Conservation (phyloP, 2,797 vertebrate genomes). For the Brotogeris chrysoptera region DNA sequence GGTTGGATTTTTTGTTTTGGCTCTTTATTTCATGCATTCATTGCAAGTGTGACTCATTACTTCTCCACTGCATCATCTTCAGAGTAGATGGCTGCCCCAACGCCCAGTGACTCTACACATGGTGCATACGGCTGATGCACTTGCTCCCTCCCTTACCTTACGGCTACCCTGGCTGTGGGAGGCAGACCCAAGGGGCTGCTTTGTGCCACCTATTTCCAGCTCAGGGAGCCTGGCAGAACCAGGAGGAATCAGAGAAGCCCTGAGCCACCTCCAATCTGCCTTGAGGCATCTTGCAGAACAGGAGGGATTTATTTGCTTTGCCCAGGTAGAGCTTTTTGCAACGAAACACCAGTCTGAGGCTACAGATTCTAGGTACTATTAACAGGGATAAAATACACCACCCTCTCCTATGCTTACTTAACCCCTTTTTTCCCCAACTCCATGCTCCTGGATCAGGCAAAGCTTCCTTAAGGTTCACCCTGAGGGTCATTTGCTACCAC, state of each 20-base stretch:
- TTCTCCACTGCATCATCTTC: neutral
- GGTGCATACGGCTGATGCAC: neutral
- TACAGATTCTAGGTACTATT: neutral
- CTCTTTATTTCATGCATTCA: neutral
- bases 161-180: neutral
- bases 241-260: neutral
- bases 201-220: neutral
- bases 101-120: fast-evolving
- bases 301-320: neutral
- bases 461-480: neutral
- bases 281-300: neutral
- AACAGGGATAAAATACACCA: neutral
- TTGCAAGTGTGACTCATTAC: neutral
- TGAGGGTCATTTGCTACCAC: neutral
- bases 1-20: neutral
- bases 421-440: neutral
- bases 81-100: neutral
- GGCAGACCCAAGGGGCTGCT: neutral
- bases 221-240: neutral
- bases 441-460: neutral
- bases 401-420: neutral
- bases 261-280: neutral
- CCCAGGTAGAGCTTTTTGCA: neutral
- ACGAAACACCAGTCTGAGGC: fast-evolving
- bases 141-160: neutral